Conservation (phyloP, 2,888 invertebrate genomes). For the Orthosia gracilis region DNA sequence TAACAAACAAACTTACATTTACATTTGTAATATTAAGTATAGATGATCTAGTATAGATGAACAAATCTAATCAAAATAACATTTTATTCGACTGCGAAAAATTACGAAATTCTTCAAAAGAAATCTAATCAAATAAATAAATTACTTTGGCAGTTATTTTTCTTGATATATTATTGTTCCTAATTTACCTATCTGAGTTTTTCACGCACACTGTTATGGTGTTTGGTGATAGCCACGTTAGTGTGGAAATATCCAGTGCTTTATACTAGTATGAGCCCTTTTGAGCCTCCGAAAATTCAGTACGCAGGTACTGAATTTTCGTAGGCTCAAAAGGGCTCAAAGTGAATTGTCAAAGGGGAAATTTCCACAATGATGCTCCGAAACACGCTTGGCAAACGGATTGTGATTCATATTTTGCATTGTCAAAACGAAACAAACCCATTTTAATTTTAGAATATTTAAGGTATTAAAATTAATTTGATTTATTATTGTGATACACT, state of each 20-base stretch:
- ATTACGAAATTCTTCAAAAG: too few species aligned
- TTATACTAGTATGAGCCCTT: conserved; percentile 3
- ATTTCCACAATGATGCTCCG: conserved; percentile 20
- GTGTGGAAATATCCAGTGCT: neutral
- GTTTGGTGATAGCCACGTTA: neutral
- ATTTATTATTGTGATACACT: neutral
- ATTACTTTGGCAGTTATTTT: neutral
- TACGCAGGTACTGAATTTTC: too few species aligned
- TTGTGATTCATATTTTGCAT: conserved; percentile 4
- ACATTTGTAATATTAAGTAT: too few species aligned
- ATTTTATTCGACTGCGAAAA: neutral
- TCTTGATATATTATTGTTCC: neutral
- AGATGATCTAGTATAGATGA: too few species aligned
- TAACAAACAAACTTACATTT: too few species aligned
- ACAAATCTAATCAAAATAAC: too few species aligned
- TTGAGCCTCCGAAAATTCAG: conserved; percentile 6
- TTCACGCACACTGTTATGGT: neutral
- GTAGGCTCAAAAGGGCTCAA: too few species aligned
- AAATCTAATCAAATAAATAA: too few species aligned
- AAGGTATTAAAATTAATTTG: neutral
- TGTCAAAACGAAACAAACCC: too few species aligned
- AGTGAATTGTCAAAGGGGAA: conserved; percentile 22
- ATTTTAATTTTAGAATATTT: neutral
- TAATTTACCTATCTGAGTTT: neutral
- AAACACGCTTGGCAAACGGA: neutral